Conservation (phyloP, 2,888 invertebrate species). For the Salticus scenicus region DNA sequence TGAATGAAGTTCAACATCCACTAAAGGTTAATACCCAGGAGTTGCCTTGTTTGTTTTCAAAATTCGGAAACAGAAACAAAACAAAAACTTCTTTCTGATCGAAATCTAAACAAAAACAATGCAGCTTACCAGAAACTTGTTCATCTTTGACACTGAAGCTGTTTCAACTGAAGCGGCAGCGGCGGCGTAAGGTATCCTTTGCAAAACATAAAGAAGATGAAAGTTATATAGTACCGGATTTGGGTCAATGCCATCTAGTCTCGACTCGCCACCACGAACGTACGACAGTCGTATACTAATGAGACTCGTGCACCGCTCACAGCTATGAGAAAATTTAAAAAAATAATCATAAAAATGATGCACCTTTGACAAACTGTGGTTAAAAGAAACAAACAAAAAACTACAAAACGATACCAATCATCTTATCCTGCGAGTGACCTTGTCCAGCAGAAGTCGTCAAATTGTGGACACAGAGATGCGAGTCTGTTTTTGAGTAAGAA, state of each 20-base stretch:
- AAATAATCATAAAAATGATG: neutral
- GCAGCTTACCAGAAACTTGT: constrained; percentile 19
- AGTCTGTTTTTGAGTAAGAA: neutral
- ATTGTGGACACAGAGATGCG: neutral
- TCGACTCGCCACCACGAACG: constrained; percentile 17
- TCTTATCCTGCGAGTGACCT: constrained; percentile 35
- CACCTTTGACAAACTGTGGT: neutral
- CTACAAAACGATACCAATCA: neutral
- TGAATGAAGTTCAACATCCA: no score
- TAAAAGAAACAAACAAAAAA: neutral
- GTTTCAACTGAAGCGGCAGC: neutral
- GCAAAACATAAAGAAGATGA: constrained; percentile 26
- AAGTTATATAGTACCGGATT: constrained; percentile 59
- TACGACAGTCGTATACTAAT: constrained; percentile 47
- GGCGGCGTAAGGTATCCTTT: neutral
- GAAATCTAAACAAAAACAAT: neutral
- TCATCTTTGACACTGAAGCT: constrained; percentile 18
- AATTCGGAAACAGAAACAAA: neutral
- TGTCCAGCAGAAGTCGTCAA: constrained; percentile 1
- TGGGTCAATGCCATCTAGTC: constrained; percentile 62
- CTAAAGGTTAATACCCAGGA: neutral
- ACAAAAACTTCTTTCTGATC: neutral
- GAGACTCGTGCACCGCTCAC: neutral
- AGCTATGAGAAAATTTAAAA: neutral
- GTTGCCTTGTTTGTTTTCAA: neutral